Base-by-base conservation (phyloP, 2,888 invertebrate genomes). In the Noctua janthina region DNA sequence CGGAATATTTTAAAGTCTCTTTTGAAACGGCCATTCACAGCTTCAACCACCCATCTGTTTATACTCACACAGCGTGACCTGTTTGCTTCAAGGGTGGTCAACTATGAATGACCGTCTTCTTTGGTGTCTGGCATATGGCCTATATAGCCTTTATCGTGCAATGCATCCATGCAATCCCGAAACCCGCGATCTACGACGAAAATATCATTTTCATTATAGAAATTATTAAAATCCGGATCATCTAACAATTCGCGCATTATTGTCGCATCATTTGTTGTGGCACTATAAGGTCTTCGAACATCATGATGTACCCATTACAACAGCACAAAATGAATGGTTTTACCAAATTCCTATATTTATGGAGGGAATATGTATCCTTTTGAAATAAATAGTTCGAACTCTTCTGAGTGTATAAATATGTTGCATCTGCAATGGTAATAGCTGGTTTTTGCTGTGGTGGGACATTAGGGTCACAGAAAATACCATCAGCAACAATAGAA, bases 71-170 rank as follows among this genome's bases (percentile, higher is more conserved):
- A 67, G 2, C 81, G 79, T 6, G 72, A 71, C 54, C 46, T 71
- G 51, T 81, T 83, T 2, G 71, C 77, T 69, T 74, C 77, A 67
- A 75, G 68, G 17, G 79, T 80, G 11, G 79, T 75, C 56, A 83
- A 75, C 73, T 80, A 80, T 62, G 72, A 74, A 49, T 81, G 75
- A 39, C 79, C 80, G 20, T 39, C 54, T 68, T n/a, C 68, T 78
- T 62, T 71, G 11, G 75, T 73, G 73, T 71, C 78, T 17, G 83
- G 83, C 83, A 83, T 83, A 73, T 73, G 76, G n/a, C 67, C 76
- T 43, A 56, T 56, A 68, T 46, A 81, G 20, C 74, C 77, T 64
- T n/a, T 39, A 6, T 81, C 74, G 23, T 81, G 70, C 49, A 82
- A 29, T 23, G 17, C 59, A 68, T 75, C 69, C 29, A 82, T 72